phyloP scores from a whole-genome alignment of 2,888 invertebrate species.

The Epistrophella euchroma region DNA sequence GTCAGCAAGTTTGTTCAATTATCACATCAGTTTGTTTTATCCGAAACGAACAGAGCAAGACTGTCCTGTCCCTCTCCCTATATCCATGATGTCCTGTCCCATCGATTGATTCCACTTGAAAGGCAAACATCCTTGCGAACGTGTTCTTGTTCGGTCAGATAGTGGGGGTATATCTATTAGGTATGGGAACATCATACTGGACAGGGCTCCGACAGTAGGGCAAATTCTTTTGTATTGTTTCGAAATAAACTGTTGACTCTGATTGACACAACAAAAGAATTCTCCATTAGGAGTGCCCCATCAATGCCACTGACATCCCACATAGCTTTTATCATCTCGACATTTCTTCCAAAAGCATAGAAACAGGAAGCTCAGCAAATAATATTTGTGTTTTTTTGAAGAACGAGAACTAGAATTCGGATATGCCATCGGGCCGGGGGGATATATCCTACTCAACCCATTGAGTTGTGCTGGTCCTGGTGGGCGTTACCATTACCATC shows the following conservation, averaged over 20 bases:
- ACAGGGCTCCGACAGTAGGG: slow-evolving; percentile 15
- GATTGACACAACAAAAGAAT: slow-evolving; percentile 67
- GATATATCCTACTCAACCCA: slow-evolving; percentile 17
- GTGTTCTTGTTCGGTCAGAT: slow-evolving; percentile 8
- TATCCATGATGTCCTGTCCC: slow-evolving; percentile 20
- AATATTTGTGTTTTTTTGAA: slow-evolving; percentile 20
- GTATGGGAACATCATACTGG: background rate
- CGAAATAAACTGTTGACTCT: slow-evolving; percentile 67
- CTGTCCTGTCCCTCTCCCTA: background rate
- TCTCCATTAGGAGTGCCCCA: slow-evolving; percentile 15
- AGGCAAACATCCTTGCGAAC: slow-evolving; percentile 26
- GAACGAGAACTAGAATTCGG: background rate
- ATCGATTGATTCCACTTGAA: slow-evolving; percentile 55
- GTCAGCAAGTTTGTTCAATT: slow-evolving; percentile 63
- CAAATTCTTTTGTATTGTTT: slow-evolving; percentile 57
- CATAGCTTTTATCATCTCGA: slow-evolving; percentile 25
- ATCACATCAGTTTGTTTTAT: slow-evolving; percentile 46
- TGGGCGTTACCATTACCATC: background rate
- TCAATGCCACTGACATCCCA: slow-evolving; percentile 12
- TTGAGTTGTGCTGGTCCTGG: background rate
- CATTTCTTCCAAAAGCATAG: background rate
- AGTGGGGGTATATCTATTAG: background rate
- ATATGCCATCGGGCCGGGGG: background rate
- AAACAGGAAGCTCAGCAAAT: slow-evolving; percentile 36
- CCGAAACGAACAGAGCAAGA: slow-evolving; percentile 14